Conservation (phyloP, 2,113 vertebrate species). For the Leptobrachium leishanense region DNA sequence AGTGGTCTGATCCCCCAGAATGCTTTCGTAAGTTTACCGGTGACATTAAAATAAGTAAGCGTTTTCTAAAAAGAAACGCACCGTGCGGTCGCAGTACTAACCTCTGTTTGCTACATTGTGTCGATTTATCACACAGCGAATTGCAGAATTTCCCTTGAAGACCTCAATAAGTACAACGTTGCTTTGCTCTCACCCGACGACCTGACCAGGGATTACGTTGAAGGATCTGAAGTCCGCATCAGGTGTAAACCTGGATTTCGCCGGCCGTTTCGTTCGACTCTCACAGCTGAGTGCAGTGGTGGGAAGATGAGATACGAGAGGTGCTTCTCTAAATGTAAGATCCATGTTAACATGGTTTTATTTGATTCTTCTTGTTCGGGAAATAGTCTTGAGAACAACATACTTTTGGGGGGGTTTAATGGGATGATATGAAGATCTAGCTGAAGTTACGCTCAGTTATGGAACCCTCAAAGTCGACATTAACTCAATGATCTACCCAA, state of each 20-base stretch:
- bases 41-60: background rate
- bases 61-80: no score
- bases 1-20: conserved; percentile 2
- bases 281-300: background rate
- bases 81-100: no score
- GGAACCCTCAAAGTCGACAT: no score
- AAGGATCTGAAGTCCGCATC: background rate
- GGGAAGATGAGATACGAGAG: conserved; percentile 5
- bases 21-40: conserved; percentile 1
- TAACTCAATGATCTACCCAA: no score
- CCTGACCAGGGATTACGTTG: background rate
- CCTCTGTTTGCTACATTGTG: no score
- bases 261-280: background rate
- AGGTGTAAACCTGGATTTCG: background rate
- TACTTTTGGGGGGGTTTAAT: no score
- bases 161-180: background rate
- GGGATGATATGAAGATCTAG: no score
- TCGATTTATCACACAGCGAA: background rate
- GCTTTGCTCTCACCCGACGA: background rate
- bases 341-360: no score
- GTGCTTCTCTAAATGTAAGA: conserved; percentile 17
- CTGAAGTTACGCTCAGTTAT: no score
- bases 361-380: no score
- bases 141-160: background rate
- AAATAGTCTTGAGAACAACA: no score